Evolutionary conservation across 2,113 vertebrate species (phyloP), one percentile per base, ranked within the genome.

Genomic region (Centropus bengalensis): DNA sequence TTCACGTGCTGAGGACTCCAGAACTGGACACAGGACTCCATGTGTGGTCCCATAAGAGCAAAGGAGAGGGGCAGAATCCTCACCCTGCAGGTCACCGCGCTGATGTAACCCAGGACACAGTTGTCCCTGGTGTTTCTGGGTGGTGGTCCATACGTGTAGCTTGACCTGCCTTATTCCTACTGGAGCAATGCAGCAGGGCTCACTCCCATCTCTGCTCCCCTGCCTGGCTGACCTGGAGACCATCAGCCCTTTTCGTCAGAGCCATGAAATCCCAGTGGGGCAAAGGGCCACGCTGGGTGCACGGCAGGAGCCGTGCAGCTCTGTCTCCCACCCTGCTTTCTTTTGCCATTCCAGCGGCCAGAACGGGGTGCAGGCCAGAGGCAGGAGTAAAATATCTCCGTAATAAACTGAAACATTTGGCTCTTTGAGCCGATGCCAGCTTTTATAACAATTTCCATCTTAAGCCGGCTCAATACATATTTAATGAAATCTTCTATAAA

Each of bases 401-500:
- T 91, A 97, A 96, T 96, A 97, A 97, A 97, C 92, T 54, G 94
- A 96, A 98, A 93, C 86, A n/a, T 96, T 97, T 96, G 96, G 97
- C 96, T 97, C 78, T 95, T 68, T 76, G 97, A 98, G 97, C 93
- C 36, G 5, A 82, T 97, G 97, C 98, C 98, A 98, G 97, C 94
- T 98, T 98, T 98, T 97, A 96, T 98, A 98, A 98, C 98, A 98
- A 98, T 98, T 98, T 98, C 96, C 97, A 97, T 98, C 97, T 97
- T 97, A 98, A 98, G 96, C 92, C 44, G 94, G 95, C 97, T 97
- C 96, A 89, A 98, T 98, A 94, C 98, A 98, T 98, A 98, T 98
- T 98, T 98, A 98, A 98, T 98, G 98, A 98, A 98, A 98, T 97
- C 97, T 97, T 97, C 98, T 98, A 96, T 98, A 98, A 98, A 98